A percentile compares a stretch with the other conserved stretches of the same genome.
Conservation (phyloP, 2,113 vertebrate genomes). For the Callocephalon fimbriatum region DNA sequence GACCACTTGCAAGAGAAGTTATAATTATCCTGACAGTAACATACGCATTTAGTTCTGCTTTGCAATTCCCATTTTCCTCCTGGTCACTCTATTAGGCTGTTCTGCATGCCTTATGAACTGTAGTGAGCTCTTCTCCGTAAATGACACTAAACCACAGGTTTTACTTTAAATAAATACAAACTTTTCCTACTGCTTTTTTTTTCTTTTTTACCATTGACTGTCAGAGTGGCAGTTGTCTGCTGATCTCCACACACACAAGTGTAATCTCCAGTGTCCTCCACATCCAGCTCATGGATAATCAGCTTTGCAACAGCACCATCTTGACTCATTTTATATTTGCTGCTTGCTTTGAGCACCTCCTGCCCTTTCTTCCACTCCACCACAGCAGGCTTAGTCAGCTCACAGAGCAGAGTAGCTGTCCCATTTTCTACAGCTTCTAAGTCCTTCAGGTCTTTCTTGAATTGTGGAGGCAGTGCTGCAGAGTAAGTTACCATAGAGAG, state of each 20-base stretch:
- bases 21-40: not conserved
- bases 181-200: not conserved
- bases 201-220: conserved; percentile 81
- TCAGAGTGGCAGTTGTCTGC: conserved; percentile 81
- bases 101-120: not conserved
- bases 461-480: conserved; percentile 57
- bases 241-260: conserved; percentile 79
- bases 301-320: conserved; percentile 69
- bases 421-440: conserved; percentile 47
- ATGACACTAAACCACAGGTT: not conserved
- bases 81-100: not conserved
- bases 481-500: not conserved
- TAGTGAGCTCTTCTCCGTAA: not conserved
- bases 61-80: not conserved
- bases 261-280: conserved; percentile 80
- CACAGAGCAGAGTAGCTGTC: conserved; percentile 54
- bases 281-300: conserved; percentile 66
- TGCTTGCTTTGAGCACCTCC: conserved; percentile 58
- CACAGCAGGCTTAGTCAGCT: conserved; percentile 66
- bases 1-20: not conserved
- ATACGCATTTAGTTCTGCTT: not conserved
- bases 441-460: conserved; percentile 55
- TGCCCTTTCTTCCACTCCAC: conserved; percentile 76
- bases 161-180: not conserved
- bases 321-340: conserved; percentile 80